phyloP scores from a whole-genome alignment of 2,113 vertebrate genomes.

The Albula goreensis region DNA sequence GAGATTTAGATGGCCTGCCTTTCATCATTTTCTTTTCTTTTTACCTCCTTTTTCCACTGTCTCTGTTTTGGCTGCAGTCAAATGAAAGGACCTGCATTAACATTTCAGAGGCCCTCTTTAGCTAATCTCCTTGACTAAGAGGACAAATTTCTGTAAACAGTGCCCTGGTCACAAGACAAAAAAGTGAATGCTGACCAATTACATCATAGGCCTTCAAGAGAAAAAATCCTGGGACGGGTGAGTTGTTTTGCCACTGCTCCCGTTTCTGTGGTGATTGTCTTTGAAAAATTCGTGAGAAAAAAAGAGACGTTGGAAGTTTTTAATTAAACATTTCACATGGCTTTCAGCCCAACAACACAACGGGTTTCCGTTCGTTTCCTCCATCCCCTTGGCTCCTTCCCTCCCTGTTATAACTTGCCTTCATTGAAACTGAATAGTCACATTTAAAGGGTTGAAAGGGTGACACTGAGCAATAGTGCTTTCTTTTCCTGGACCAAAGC shows the following conservation, averaged over 20 bases:
- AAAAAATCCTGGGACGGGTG: background rate
- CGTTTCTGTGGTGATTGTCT: slow-evolving; percentile 44
- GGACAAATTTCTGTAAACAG: slow-evolving; percentile 30
- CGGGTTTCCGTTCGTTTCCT: background rate
- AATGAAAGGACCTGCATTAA: slow-evolving; percentile 18
- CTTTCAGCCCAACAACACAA: background rate
- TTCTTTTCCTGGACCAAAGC: background rate
- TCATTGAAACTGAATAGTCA: slow-evolving; percentile 1
- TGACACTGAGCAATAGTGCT: slow-evolving; percentile 4
- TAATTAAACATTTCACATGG: slow-evolving; percentile 28
- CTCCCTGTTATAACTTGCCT: background rate
- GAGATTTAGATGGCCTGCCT: background rate
- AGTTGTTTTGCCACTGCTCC: slow-evolving; percentile 34
- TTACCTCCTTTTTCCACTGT: background rate
- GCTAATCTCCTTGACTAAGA: slow-evolving; percentile 21
- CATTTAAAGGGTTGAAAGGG: background rate
- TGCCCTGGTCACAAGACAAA: slow-evolving; percentile 6
- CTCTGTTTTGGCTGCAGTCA: slow-evolving; percentile 27
- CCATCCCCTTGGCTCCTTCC: background rate
- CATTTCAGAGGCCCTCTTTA: slow-evolving; percentile 13
- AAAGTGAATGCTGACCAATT: slow-evolving; percentile 21
- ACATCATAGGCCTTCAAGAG: slow-evolving; percentile 34
- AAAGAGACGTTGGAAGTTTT: slow-evolving; percentile 28
- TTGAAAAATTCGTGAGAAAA: slow-evolving; percentile 30
- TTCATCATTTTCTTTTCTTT: background rate